A percentile compares a stretch with the other conserved stretches of the same genome.
Conservation (phyloP, 2,888 invertebrate genomes). For the Tryphoninae sp. region DNA sequence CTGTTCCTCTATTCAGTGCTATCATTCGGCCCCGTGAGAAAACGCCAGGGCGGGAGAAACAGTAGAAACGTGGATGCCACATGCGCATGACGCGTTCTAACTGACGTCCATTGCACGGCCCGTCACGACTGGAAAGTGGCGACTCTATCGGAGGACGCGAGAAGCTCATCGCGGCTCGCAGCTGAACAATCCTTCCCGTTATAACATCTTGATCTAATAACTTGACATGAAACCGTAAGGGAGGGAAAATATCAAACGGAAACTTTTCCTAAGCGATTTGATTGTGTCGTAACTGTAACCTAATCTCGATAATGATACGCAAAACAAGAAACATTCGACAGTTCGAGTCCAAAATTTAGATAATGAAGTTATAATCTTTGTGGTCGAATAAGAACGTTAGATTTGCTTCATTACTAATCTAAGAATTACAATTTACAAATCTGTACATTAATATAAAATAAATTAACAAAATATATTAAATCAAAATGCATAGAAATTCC, state of each 20-base stretch:
- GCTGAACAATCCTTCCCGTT: background rate
- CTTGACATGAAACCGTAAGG: background rate
- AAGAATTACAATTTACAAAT: background rate
- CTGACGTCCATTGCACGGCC: background rate
- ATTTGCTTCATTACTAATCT: background rate
- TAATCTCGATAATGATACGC: no score
- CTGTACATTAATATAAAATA: no score
- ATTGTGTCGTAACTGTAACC: no score
- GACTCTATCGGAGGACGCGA: background rate
- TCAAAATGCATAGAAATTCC: background rate
- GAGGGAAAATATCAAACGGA: background rate
- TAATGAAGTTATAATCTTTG: no score
- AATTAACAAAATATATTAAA: background rate
- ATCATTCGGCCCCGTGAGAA: no score
- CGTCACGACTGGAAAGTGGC: slow-evolving; percentile 6
- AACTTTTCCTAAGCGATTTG: no score
- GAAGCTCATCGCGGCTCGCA: slow-evolving; percentile 1
- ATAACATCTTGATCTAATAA: background rate
- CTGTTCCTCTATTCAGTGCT: background rate
- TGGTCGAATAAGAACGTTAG: background rate
- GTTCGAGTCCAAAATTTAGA: no score
- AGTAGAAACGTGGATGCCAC: background rate
- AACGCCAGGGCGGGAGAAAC: no score
- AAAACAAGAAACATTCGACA: no score
- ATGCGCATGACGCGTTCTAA: background rate